Evolutionary conservation across 2,113 vertebrate species (phyloP), one percentile per base, ranked within the genome.

Genomic region (Neodon shergylaensis): DNA sequence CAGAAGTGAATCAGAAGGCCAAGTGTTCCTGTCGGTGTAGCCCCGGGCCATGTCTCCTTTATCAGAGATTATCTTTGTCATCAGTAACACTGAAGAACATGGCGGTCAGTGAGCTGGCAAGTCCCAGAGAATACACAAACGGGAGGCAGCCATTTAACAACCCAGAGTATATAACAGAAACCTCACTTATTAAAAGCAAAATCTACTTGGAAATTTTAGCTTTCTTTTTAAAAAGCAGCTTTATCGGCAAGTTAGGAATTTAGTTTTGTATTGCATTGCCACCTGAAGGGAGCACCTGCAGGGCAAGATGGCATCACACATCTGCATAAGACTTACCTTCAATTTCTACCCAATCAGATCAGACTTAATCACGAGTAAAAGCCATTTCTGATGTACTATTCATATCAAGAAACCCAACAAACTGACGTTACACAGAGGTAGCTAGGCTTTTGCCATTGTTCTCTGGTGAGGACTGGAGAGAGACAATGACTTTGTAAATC

Each of bases 321-420:
- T 94, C 61, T 95, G 70, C 19, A 58, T 76, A 58, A 83, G 26
- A 26, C 88, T 84, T 90, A 66, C 28, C 81, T 92, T 88, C 76
- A 31, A 49, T 96, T 97, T 95, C 82, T 24, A 10, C 1, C 61
- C 70, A 47, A 24, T 90, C 82, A 95, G 70, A 93, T 49, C 92
- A 94, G 11, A 72, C 36, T 89, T 83, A 86, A 72, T 52, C 10
- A 73, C 11, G 28, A 94, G 39, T 92, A 58, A 93, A 93, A 93
- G 93, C 42, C 84, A 88, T 74, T 85, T 92, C 72, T 47, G 54
- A 93, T 52, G 16, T 49, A 28, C 28, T 79, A n/a, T 76, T 96
- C 72, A 94, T 33, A 63, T 81, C 95, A 96, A 82, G 58, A 94
- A 33, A 92, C 81, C 74, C 17, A 13, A 52, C 3, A 74, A 42